A percentile compares a stretch with the other conserved stretches of the same genome.
Conservation (phyloP, 2,797 vertebrate species). For the Gallinago stenura region DNA sequence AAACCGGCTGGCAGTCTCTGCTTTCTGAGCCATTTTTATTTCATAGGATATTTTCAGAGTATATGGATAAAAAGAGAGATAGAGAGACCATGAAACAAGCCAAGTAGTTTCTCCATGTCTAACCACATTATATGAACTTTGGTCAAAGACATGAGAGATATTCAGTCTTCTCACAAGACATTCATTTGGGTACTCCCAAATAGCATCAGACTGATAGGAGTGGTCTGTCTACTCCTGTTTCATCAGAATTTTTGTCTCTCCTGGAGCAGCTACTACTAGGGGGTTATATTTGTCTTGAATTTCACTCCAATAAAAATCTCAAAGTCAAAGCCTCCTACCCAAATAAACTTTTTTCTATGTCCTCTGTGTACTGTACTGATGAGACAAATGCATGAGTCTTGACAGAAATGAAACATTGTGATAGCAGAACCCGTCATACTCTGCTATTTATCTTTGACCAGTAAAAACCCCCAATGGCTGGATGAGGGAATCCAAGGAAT, state of each 20-base stretch:
- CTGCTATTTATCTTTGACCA: neutral
- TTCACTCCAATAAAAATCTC: neutral
- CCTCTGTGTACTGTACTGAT: neutral
- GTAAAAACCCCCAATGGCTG: accelerated
- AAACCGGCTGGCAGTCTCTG: neutral
- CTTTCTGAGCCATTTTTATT: neutral
- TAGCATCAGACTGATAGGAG: neutral
- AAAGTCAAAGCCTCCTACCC: neutral
- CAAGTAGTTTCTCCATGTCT: neutral
- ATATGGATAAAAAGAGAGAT: neutral
- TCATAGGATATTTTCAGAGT: neutral
- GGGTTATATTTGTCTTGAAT: neutral
- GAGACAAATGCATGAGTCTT: neutral
- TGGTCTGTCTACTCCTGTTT: neutral
- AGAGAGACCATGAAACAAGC: neutral
- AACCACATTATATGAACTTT: neutral
- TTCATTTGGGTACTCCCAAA: neutral
- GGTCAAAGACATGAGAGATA: neutral
- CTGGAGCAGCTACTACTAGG: neutral
- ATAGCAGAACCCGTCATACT: neutral
- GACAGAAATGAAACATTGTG: neutral
- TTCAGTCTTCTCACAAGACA: neutral
- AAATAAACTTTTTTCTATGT: neutral
- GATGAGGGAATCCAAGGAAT: neutral
- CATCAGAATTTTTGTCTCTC: neutral